phyloP scores from a whole-genome alignment of 2,113 vertebrate species.

The Lepus timidus region DNA sequence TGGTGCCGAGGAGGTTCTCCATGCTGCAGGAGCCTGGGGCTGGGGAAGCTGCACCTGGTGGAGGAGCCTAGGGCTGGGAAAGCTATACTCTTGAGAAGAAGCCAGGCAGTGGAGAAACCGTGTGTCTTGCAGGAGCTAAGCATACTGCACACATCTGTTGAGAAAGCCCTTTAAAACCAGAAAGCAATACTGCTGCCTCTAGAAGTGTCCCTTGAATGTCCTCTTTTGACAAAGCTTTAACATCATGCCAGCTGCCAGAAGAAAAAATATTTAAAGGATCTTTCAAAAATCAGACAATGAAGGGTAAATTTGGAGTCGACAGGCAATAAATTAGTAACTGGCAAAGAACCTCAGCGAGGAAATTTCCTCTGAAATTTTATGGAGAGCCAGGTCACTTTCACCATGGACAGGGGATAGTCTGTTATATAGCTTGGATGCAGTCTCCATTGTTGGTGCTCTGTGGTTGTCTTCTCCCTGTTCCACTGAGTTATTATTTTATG shows the following conservation, averaged over 20 bases:
- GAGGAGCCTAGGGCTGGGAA: not conserved
- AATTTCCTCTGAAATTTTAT: not conserved
- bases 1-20: accelerated
- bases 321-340: not conserved
- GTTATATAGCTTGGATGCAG: too few species aligned
- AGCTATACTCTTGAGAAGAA: not conserved
- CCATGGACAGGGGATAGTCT: accelerated
- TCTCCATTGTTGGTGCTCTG: not conserved
- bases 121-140: not conserved
- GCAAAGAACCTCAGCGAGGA: not conserved
- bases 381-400: not conserved
- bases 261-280: not conserved
- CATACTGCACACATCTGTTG: not conserved
- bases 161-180: not conserved
- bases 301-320: not conserved
- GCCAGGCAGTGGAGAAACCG: not conserved
- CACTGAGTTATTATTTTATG: not conserved
- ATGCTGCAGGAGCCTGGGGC: too few species aligned
- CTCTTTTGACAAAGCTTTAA: not conserved
- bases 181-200: not conserved
- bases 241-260: not conserved
- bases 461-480: not conserved
- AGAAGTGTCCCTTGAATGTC: too few species aligned
- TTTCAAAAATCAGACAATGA: not conserved
- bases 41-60: accelerated